A percentile compares a stretch with the other conserved stretches of the same genome.
phyloP scores from a whole-genome alignment of 2,888 invertebrate genomes.

The Andrena camellia region DNA sequence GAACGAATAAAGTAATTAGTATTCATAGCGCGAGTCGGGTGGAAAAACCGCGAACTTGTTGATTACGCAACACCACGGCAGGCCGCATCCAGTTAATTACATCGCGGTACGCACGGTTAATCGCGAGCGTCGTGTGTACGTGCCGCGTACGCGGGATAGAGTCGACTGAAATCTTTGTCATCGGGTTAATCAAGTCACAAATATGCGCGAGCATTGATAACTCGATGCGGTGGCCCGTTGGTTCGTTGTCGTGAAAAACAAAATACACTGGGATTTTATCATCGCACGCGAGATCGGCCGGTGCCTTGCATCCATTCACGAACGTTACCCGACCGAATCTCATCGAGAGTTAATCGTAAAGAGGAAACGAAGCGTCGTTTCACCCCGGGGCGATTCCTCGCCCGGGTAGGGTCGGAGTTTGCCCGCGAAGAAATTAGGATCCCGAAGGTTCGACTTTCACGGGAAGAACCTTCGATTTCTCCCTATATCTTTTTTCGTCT shows the following conservation, averaged over 20 bases:
- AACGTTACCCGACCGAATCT: not conserved
- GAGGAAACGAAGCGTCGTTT: not conserved
- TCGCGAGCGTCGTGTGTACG: conserved; percentile 36
- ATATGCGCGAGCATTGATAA: conserved; percentile 55
- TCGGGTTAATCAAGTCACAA: conserved; percentile 64
- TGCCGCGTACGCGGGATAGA: not conserved
- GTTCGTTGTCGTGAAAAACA: not conserved
- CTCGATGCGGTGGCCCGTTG: conserved; percentile 36
- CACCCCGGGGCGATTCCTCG: conserved; percentile 2
- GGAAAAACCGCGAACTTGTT: conserved; percentile 57
- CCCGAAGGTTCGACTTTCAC: conserved; percentile 50
- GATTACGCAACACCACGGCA: conserved; percentile 58
- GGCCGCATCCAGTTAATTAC: conserved; percentile 67
- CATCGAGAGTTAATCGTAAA: not conserved
- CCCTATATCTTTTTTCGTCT: conserved; percentile 33
- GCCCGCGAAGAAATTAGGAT: conserved; percentile 62
- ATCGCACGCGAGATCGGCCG: not conserved
- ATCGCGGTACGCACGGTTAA: conserved; percentile 61
- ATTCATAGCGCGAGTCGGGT: conserved; percentile 37
- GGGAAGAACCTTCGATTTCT: conserved; percentile 48
- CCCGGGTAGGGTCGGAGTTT: not conserved
- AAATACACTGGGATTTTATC: not conserved
- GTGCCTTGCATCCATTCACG: not conserved
- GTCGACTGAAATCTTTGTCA: conserved; percentile 61
- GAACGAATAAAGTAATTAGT: conserved; percentile 50